Base-by-base conservation (phyloP, 2,797 vertebrate species). In the Spheniscus humboldti region DNA sequence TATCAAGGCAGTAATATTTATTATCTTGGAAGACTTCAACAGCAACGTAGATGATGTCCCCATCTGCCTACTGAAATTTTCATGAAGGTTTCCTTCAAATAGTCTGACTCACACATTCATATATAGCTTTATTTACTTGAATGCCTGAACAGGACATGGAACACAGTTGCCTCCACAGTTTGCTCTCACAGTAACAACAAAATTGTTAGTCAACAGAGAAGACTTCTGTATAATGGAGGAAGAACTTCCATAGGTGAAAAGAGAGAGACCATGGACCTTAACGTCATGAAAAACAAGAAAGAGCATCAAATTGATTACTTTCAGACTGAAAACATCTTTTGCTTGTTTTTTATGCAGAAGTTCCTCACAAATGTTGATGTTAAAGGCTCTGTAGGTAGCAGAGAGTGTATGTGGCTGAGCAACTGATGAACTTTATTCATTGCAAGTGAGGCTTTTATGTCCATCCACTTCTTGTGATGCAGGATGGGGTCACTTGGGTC, bases 1-100 rank as follows among this genome's bases (percentile, higher is more conserved):
- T 92, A 94, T 86, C 7, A 5, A 68, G 89, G 64, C 18, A 92
- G 72, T 53, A 94, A 90, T 88, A 94, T 94, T 91, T 91, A 74
- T 96, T 89, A 56, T 79, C 71, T 83, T 85, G 69, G 55, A 94
- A 93, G 66, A 81, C 62, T 92, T 91, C 6, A 13, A 78, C 56
- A 90, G 18, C 52, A 81, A 31, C 24, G 23, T 71, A 73, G 71
- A 66, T 48, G 56, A 82, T 73, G 57, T 71, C 10, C 80, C 47
- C 74, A 89, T 82, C 67, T 93, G 35, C 43, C 59, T 41, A 11
- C 35, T 87, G 63, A 93, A 76, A 74, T 59, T 82, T 93, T 85
- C 71, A 74, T 0, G 1, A 69, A 62, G 33, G 11, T 71, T 97
- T 92, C 52, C 67, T 60, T 92, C 63, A 67, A 60, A 50, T 17